Evolutionary conservation across 2,888 invertebrate species (phyloP).

Genomic region (Acrobasis repandana): DNA sequence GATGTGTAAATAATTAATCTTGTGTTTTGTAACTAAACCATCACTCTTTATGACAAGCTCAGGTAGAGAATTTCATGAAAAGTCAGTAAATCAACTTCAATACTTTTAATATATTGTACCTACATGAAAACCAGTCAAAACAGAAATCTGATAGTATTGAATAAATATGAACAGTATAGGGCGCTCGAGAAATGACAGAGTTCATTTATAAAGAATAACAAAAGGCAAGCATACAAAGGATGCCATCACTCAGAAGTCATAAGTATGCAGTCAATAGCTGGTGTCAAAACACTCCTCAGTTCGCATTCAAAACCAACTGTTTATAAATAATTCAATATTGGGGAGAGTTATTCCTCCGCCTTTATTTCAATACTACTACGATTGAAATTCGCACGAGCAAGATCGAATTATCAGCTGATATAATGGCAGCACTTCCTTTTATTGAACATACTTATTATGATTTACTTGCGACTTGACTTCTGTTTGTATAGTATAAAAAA

Average conservation of each 20-base stretch:
- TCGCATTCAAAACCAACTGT: constrained; percentile 65
- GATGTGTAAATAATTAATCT: background rate
- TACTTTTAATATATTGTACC: background rate
- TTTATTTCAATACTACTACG: constrained; percentile 36
- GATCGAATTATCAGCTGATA: constrained; percentile 8
- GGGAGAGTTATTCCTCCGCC: constrained; percentile 49
- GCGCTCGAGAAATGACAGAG: constrained; percentile 41
- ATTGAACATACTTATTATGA: constrained; percentile 13
- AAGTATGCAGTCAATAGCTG: constrained; percentile 76
- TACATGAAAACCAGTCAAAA: background rate
- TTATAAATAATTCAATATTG: constrained; percentile 78
- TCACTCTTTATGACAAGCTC: background rate
- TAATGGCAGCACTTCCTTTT: constrained; percentile 10
- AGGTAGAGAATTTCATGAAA: background rate
- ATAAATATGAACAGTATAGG: constrained; percentile 37
- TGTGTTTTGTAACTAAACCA: background rate
- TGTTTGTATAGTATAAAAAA: too few species aligned
- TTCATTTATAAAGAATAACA: constrained; percentile 56
- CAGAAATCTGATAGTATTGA: constrained; percentile 30
- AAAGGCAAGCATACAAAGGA: constrained; percentile 56
- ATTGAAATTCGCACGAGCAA: constrained; percentile 31
- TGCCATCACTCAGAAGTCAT: constrained; percentile 74
- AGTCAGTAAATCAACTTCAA: background rate
- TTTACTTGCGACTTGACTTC: constrained; percentile 1
- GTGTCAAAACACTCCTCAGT: constrained; percentile 68